Evolutionary conservation across 2,888 invertebrate genomes (phyloP).

Genomic region (Unio pictorum): DNA sequence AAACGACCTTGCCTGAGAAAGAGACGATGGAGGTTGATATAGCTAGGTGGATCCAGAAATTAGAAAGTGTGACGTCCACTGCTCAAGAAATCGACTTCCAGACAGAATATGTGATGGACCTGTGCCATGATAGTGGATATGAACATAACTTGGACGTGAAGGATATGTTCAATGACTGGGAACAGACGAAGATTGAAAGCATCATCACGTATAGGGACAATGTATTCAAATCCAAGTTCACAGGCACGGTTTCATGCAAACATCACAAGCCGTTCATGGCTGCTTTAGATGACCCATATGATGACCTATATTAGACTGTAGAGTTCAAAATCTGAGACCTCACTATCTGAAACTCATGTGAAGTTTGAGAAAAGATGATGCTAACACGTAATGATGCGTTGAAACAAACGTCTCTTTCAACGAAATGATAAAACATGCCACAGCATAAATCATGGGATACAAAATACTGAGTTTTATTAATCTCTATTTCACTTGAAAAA

Average conservation of each 20-base stretch:
- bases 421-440: too few relatives aligned
- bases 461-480: too few relatives aligned
- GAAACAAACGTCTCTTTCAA: too few relatives aligned
- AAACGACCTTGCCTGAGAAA: not conserved
- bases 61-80: not conserved
- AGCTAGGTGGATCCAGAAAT: constrained; percentile 16
- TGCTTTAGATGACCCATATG: constrained; percentile 28
- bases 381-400: too few relatives aligned
- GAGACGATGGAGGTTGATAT: constrained; percentile 15
- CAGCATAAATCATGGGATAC: too few relatives aligned
- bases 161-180: constrained; percentile 17
- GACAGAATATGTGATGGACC: constrained; percentile 20
- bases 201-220: constrained; percentile 24
- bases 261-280: constrained; percentile 16
- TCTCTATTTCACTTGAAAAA: too few relatives aligned
- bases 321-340: too few relatives aligned
- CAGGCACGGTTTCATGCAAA: constrained; percentile 11
- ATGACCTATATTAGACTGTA: too few relatives aligned
- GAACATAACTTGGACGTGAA: not conserved
- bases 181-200: constrained; percentile 13
- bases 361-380: too few relatives aligned
- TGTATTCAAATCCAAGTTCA: constrained; percentile 15
- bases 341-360: too few relatives aligned
- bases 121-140: constrained; percentile 14
- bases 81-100: constrained; percentile 28